Evolutionary conservation across 2,113 vertebrate genomes (phyloP).

Genomic region (Poicephalus gulielmi): DNA sequence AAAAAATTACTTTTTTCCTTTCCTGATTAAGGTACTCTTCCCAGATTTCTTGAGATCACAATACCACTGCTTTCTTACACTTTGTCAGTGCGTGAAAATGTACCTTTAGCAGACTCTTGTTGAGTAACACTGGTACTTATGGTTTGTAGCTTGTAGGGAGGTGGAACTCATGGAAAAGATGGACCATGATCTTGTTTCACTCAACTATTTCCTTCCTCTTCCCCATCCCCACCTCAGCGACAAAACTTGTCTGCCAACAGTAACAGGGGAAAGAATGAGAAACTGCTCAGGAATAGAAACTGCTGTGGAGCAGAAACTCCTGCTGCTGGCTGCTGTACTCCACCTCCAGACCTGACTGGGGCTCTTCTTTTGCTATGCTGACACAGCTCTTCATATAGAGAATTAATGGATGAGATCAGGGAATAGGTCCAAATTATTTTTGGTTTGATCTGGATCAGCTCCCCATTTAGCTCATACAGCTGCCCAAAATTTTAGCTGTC

Average conservation of each 20-base stretch:
- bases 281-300: background rate
- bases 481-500: background rate
- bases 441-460: background rate
- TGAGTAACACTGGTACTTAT: background rate
- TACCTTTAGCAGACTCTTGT: background rate
- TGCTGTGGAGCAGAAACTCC: background rate
- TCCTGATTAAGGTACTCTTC: background rate
- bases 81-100: background rate
- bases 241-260: background rate
- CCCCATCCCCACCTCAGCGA: rapidly evolving
- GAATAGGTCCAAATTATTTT: background rate
- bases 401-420: background rate
- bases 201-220: background rate
- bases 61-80: background rate
- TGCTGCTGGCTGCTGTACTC: background rate
- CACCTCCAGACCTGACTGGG: background rate
- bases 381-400: background rate
- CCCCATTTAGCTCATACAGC: background rate
- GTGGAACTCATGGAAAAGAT: background rate
- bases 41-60: background rate
- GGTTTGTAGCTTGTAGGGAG: background rate
- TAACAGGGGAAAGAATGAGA: background rate
- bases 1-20: background rate
- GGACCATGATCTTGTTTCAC: background rate
- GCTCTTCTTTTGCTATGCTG: background rate